A percentile compares a stretch with the other conserved stretches of the same genome.
Evolutionary conservation across 2,113 vertebrate genomes (phyloP).

Genomic region (Clarias macrocephalus): DNA sequence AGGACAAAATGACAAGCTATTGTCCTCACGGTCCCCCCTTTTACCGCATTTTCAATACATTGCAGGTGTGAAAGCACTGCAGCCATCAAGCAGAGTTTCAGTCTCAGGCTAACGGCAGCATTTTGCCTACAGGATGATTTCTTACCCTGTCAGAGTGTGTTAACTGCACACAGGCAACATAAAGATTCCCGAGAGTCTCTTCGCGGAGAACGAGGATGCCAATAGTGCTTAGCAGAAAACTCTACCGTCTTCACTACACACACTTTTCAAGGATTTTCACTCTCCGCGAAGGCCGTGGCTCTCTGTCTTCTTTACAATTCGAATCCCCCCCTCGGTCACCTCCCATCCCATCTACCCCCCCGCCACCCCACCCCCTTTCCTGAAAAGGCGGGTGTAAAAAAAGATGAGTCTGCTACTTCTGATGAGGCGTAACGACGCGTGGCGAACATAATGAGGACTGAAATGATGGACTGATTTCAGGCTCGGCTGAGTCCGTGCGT

Average conservation of each 20-base stretch:
- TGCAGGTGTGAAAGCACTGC: background rate
- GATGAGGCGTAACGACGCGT: conserved; percentile 49
- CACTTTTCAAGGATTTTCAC: background rate
- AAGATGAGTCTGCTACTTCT: conserved; percentile 46
- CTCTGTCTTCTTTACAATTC: background rate
- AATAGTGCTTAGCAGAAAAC: conserved; percentile 27
- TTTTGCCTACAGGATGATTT: conserved; percentile 13
- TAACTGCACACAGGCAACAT: conserved; percentile 13
- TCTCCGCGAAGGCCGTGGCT: background rate
- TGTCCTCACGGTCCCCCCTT: background rate
- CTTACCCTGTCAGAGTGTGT: background rate
- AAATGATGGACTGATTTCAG: conserved; percentile 55
- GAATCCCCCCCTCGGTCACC: background rate
- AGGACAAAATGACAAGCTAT: background rate
- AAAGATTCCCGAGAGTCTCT: conserved; percentile 4
- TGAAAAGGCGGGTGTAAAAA: conserved; percentile 33
- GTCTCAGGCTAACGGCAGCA: background rate
- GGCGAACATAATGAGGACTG: conserved; percentile 49
- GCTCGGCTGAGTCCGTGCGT: conserved; percentile 43
- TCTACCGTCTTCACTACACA: background rate
- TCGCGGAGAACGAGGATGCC: conserved; percentile 21
- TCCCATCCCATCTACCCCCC: too few relatives aligned
- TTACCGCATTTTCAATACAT: background rate
- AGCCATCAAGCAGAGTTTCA: background rate
- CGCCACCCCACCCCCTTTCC: background rate